A percentile compares a stretch with the other conserved stretches of the same genome.
Conservation (phyloP, 2,113 vertebrate genomes). For the Xiphorhynchus elegans region DNA sequence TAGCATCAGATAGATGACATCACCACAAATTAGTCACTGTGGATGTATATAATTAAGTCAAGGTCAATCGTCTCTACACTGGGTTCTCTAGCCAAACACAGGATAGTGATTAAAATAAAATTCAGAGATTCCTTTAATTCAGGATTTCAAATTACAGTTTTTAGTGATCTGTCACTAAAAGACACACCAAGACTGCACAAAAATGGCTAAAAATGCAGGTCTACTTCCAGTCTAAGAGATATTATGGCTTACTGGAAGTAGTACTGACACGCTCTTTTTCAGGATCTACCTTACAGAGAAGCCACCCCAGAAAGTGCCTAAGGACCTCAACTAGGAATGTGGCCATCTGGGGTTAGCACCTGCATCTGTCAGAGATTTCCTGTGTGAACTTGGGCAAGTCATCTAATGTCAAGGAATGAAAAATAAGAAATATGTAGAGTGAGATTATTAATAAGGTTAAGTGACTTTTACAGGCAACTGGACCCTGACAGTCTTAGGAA, state of each 20-base stretch:
- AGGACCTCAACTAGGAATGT: background rate
- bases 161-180: background rate
- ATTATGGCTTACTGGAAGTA: background rate
- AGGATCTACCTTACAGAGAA: background rate
- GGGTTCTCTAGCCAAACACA: background rate
- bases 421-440: background rate
- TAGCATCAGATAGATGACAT: slow-evolving; percentile 11
- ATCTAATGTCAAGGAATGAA: background rate
- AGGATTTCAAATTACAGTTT: background rate
- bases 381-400: background rate
- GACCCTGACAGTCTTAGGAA: background rate
- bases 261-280: background rate
- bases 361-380: background rate
- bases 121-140: background rate
- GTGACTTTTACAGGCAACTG: background rate
- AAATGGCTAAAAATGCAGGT: background rate
- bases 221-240: background rate
- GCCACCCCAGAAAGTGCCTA: background rate
- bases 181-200: background rate
- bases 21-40: background rate
- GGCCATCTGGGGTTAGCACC: background rate
- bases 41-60: background rate
- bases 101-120: background rate
- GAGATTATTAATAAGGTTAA: background rate
- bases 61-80: background rate